phyloP scores from a whole-genome alignment of 2,888 invertebrate species.

The Melinaea menophilus region DNA sequence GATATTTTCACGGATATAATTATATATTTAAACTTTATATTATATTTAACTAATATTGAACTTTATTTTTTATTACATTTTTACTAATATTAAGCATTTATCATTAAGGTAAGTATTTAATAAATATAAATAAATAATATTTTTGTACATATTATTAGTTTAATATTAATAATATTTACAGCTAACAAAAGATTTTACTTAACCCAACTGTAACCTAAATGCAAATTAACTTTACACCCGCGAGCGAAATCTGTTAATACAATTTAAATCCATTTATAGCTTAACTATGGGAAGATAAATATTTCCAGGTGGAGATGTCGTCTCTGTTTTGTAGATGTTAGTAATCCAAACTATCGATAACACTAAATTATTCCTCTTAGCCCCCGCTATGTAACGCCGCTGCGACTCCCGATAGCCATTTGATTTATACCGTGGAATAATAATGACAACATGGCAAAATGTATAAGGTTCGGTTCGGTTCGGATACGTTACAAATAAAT shows the following conservation, averaged over 20 bases:
- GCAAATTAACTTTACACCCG: conserved; percentile 26
- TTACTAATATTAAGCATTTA: too few relatives aligned
- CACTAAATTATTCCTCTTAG: conserved; percentile 66
- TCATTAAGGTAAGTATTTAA: too few relatives aligned
- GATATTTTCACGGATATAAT: too few relatives aligned
- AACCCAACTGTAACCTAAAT: conserved; percentile 18
- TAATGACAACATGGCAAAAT: conserved; percentile 73
- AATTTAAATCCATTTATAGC: conserved; percentile 30
- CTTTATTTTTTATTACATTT: too few relatives aligned
- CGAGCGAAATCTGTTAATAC: conserved; percentile 24
- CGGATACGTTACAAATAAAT: conserved; percentile 64
- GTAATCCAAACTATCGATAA: conserved; percentile 57
- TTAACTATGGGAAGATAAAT: conserved; percentile 33
- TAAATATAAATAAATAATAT: too few relatives aligned
- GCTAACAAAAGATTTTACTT: neutral
- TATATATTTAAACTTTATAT: too few relatives aligned
- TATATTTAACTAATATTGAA: too few relatives aligned
- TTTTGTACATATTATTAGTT: too few relatives aligned
- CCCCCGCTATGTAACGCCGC: conserved; percentile 62
- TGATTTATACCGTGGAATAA: conserved; percentile 74
- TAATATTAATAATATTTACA: neutral
- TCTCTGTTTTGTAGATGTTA: conserved; percentile 40
- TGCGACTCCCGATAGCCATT: conserved; percentile 65
- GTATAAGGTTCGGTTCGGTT: conserved; percentile 66
- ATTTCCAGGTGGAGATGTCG: conserved; percentile 37